phyloP scores from a whole-genome alignment of 2,888 invertebrate genomes.

The Lepas anatifera region DNA sequence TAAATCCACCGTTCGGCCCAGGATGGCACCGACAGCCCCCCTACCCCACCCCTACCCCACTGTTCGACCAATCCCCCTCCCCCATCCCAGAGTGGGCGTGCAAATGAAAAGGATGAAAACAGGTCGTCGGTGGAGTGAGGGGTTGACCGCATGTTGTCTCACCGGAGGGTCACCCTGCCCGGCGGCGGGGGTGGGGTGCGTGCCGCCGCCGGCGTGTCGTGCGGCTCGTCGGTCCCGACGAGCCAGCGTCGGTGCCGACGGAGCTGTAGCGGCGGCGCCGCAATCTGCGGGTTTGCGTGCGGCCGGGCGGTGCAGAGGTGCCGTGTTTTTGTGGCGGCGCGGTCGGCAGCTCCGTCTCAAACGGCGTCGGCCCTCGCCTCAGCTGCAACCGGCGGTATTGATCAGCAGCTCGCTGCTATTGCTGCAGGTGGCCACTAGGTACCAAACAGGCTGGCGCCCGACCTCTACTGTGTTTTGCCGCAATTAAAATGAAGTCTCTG shows the following conservation, averaged over 20 bases:
- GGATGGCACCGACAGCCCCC: too few species aligned
- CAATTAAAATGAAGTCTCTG: neutral
- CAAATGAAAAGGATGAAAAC: conserved; percentile 3
- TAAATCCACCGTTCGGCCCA: too few species aligned
- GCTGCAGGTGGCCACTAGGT: neutral
- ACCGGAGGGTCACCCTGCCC: neutral
- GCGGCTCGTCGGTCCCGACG: neutral
- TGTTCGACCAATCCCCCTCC: too few species aligned
- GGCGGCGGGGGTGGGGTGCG: neutral
- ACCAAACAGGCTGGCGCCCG: neutral
- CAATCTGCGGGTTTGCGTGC: neutral
- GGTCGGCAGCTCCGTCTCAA: too few species aligned
- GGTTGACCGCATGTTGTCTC: too few species aligned
- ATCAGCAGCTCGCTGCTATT: neutral
- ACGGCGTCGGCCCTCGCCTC: too few species aligned
- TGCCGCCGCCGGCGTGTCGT: neutral
- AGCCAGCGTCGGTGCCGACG: neutral
- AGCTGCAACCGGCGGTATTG: neutral
- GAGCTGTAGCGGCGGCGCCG: neutral
- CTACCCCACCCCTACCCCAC: neutral
- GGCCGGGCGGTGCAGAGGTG: neutral
- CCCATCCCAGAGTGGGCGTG: too few species aligned
- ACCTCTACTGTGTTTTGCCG: neutral
- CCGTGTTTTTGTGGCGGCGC: neutral
- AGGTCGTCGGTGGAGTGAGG: too few species aligned